Conservation (phyloP, 2,888 invertebrate genomes). For the Pristionchus mayeri region DNA sequence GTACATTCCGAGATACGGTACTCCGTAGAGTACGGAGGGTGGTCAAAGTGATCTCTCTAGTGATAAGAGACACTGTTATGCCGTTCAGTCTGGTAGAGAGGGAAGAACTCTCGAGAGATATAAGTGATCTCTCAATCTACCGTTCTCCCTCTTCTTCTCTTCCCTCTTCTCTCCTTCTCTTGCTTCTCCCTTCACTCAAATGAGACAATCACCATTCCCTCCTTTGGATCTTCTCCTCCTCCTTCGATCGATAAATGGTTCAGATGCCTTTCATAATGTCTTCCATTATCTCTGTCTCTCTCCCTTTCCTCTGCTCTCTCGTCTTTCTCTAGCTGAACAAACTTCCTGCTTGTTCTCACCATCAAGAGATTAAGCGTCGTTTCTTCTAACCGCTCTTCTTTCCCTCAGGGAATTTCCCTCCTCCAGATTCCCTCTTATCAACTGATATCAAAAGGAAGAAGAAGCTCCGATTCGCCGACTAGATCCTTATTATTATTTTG, state of each 20-base stretch:
- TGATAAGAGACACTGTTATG: conserved; percentile 29
- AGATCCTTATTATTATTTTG: not conserved
- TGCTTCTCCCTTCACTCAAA: not conserved
- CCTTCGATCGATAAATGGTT: not conserved
- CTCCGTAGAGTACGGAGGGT: not conserved
- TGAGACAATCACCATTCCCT: conserved; percentile 25
- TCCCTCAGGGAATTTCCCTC: conserved; percentile 29
- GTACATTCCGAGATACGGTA: not conserved
- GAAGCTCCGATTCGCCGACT: not conserved
- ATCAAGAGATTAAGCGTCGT: conserved; percentile 38
- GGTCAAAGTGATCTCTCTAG: not conserved
- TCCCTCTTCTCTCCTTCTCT: not conserved
- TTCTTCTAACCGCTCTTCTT: conserved; percentile 27
- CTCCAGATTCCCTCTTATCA: not conserved
- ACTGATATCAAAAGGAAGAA: not conserved
- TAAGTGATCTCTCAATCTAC: conserved; percentile 16
- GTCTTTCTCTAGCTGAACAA: conserved; percentile 3
- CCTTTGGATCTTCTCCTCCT: not conserved
- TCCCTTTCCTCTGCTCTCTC: not conserved
- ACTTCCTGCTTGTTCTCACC: conserved; percentile 27
- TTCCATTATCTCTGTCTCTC: conserved; percentile 7
- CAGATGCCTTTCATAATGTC: conserved; percentile 7
- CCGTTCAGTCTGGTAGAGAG: not conserved
- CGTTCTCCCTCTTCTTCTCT: not conserved
- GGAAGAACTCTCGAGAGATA: conserved; percentile 26